Evolutionary conservation across 2,113 vertebrate species (phyloP).

Genomic region (Catagonus wagneri): DNA sequence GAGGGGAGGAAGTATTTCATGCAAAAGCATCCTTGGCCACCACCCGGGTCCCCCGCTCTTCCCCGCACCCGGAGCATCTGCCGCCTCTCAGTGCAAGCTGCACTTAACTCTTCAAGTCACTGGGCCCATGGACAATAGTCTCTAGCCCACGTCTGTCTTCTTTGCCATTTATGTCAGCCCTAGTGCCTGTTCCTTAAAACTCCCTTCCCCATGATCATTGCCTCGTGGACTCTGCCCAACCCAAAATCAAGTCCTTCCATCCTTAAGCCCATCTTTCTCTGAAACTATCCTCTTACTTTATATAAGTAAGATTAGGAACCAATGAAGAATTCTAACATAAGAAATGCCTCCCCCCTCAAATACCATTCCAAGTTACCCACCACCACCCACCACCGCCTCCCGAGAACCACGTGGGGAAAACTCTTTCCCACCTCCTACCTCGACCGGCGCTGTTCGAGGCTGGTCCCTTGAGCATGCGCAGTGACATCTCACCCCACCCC

Average conservation of each 20-base stretch:
- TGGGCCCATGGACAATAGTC: background rate
- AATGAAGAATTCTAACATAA: background rate
- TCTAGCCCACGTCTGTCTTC: background rate
- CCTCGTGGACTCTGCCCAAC: background rate
- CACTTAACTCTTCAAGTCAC: background rate
- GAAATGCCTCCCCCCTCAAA: conserved; percentile 2
- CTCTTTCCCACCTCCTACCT: conserved; percentile 62
- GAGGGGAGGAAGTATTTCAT: conserved; percentile 58
- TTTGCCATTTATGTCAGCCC: background rate
- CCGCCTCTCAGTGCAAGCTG: background rate
- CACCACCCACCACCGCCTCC: background rate
- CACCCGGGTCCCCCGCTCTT: conserved; percentile 46
- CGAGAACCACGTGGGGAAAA: conserved; percentile 77
- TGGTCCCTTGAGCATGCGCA: conserved; percentile 84
- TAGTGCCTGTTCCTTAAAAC: background rate
- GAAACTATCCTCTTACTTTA: background rate
- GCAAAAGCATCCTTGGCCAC: conserved; percentile 45
- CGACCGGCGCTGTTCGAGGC: conserved; percentile 52
- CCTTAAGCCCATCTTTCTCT: background rate
- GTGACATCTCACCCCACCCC: conserved; percentile 58
- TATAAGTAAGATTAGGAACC: background rate
- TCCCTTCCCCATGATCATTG: background rate
- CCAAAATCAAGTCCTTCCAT: background rate
- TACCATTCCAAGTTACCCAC: background rate
- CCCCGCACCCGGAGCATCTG: background rate